Percentiles rank a stretch among this genome's conserved stretches.
Evolutionary conservation across 92 coral and sea anemone species (phyloP).

Genomic region (Umimayanthus kanabou): DNA sequence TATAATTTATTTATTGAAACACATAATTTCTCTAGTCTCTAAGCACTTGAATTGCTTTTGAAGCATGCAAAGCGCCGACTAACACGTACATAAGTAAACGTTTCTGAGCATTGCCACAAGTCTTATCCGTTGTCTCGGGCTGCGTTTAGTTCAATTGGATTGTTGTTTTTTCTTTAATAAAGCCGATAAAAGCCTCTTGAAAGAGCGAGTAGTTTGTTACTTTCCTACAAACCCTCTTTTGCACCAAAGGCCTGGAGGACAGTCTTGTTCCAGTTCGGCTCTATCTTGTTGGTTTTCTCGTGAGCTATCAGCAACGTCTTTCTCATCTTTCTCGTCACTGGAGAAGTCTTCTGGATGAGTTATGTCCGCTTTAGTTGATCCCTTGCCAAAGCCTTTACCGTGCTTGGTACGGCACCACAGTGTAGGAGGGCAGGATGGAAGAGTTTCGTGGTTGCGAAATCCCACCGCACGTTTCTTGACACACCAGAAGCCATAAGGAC

Average conservation of each 20-base stretch:
- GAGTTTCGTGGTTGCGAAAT: constrained; percentile 16
- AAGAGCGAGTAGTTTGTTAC: not conserved
- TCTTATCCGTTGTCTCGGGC: not conserved
- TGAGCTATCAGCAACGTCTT: not conserved
- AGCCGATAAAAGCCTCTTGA: not conserved
- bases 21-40: not conserved
- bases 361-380: not conserved
- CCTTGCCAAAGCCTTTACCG: not conserved
- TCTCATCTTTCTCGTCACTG: not conserved
- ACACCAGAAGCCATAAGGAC: constrained; percentile 34
- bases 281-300: not conserved
- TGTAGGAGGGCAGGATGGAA: constrained; percentile 18
- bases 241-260: constrained; percentile 37
- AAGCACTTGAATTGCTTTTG: too few relatives aligned
- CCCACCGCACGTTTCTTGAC: constrained; percentile 16
- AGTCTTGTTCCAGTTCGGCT: not conserved
- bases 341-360: not conserved
- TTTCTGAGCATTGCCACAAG: too few relatives aligned
- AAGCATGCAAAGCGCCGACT: too few relatives aligned
- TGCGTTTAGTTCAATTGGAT: not conserved
- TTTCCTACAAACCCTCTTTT: constrained; percentile 12
- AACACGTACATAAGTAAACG: too few relatives aligned
- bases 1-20: not conserved
- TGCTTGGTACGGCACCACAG: constrained; percentile 31
- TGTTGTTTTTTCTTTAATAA: not conserved